Evolutionary conservation across 1,140 invertebrate species (phyloP).

Genomic region (Linepithema humile): DNA sequence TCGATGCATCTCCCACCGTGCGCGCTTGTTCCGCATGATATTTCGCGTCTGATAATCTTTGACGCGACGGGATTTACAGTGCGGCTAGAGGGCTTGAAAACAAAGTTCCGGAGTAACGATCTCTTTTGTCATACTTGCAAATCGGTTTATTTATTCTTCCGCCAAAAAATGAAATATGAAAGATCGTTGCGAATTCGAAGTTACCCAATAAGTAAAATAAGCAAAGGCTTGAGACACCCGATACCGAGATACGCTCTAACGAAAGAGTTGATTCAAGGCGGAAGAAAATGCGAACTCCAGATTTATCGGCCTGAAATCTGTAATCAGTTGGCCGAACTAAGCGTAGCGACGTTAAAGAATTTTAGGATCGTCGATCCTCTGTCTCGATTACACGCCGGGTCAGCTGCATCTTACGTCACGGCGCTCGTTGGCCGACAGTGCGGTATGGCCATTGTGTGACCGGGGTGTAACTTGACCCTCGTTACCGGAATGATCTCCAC

Average conservation of each 20-base stretch:
- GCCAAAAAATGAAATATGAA: too few relatives aligned
- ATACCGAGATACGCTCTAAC: background rate
- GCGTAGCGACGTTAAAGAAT: background rate
- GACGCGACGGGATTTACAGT: slow-evolving; percentile 61
- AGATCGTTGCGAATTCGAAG: too few relatives aligned
- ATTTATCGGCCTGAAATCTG: background rate
- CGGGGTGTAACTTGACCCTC: slow-evolving; percentile 64
- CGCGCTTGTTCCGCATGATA: slow-evolving; percentile 61
- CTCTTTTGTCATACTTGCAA: too few relatives aligned
- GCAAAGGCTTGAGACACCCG: too few relatives aligned
- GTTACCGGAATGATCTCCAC: slow-evolving; percentile 54
- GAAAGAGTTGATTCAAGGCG: background rate
- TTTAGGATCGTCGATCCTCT: slow-evolving; percentile 35
- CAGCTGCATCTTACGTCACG: slow-evolving; percentile 58
- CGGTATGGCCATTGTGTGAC: slow-evolving; percentile 49
- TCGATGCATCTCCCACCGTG: slow-evolving; percentile 49
- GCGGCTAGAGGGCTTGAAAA: slow-evolving; percentile 42
- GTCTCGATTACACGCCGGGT: slow-evolving; percentile 49
- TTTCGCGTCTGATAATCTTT: slow-evolving; percentile 67
- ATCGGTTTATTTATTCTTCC: too few relatives aligned
- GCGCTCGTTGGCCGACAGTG: slow-evolving; percentile 28
- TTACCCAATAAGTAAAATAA: too few relatives aligned
- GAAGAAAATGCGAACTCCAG: background rate
- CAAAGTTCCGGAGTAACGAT: background rate
- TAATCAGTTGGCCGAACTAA: background rate